These are phyloP conservation scores for Chironomus tentans DNA, from an alignment of 2,888 invertebrate species.

Conservation along the genomic window DNA sequence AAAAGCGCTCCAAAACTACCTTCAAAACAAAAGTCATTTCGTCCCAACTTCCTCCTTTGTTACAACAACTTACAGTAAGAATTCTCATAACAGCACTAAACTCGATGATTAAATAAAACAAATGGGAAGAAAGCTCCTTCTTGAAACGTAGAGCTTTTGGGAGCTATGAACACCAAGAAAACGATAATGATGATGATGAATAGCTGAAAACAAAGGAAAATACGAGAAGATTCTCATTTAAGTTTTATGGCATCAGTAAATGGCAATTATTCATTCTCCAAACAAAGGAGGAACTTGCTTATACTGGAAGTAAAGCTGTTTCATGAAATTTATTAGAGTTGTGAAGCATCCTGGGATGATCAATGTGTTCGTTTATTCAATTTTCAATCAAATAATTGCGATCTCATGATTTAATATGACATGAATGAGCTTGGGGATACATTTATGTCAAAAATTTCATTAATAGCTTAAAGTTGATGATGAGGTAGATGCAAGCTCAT, in stretches of 20 bases:
- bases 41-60: no score
- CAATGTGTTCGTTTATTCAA: background rate
- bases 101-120: background rate
- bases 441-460: no score
- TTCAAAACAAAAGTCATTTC: no score
- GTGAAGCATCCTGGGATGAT: background rate
- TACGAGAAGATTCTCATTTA: background rate
- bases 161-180: background rate
- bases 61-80: no score
- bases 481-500: no score
- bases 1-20: no score
- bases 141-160: background rate
- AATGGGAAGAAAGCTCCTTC: background rate
- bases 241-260: background rate
- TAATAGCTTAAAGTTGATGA: no score
- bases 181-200: no score
- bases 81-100: background rate
- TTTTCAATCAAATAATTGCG: background rate
- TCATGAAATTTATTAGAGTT: background rate
- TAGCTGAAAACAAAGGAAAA: background rate
- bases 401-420: background rate
- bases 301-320: background rate
- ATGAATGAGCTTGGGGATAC: no score
- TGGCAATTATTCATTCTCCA: conserved; percentile 15
- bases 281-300: background rate